Base-by-base conservation (phyloP, 2,888 invertebrate genomes). In the Aelia acuminata region DNA sequence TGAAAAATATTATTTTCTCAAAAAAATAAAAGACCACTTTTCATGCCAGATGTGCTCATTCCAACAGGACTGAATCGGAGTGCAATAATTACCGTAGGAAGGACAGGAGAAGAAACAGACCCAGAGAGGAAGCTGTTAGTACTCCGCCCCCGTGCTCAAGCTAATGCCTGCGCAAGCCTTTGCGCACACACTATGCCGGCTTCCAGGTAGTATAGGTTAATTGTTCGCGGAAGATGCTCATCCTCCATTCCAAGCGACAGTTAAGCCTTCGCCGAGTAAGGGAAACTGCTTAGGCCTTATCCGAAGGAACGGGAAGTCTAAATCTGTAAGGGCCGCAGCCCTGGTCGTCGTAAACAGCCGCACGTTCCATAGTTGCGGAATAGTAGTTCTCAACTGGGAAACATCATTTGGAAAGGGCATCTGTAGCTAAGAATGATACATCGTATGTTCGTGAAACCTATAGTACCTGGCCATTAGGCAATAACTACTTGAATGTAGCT, bases 171-270 rank as follows among this genome's bases (percentile, higher is more conserved):
- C 80, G 43, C 35, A 70, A 43, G 39, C 80, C 80, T 80, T 80
- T 80, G 43, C 43, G 80, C 80, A 13, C 43, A 35, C 80, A 20
- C 80, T 39, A n/a, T 43, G 80, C 43, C 80, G 80, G n/a, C 80
- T 80, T 80, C 80, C 80, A 80, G 80, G 80, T 80, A 80, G 43
- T 80, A 80, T 80, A 80, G 80, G 80, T 80, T 80, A 80, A 80
- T 80, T 80, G 80, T 80, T 80, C 80, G 80, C 80, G 80, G 80
- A 80, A 80, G 80, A 80, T 80, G 80, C 80, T 80, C 80, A 80
- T 80, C 80, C 80, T 80, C 80, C 80, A 80, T 80, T 80, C 80
- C 80, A 80, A 80, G 80, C 80, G 80, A 43, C 80, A 80, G 80
- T 80, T 80, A 80, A 47, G 80, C 80, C 43, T 13, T 47, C 43